Conservation (phyloP, 2,888 invertebrate species). For the Epiblema foenella region DNA sequence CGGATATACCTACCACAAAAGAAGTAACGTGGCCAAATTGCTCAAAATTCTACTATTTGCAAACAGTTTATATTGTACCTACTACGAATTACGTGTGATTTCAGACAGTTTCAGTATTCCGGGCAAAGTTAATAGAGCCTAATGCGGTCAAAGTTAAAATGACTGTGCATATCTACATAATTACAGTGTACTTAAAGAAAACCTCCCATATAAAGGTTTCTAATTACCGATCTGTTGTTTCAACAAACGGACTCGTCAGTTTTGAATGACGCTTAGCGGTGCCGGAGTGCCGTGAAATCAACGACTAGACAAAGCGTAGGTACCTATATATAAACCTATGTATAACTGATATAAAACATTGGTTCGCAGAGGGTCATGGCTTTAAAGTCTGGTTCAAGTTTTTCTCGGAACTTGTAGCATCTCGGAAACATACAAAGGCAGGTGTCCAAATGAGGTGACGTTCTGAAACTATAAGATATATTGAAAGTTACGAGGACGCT, state of each 20-base stretch:
- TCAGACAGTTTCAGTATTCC: no score
- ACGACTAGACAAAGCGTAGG: constrained; percentile 9
- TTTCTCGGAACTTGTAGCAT: no score
- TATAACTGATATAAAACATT: constrained; percentile 5
- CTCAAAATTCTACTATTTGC: no score
- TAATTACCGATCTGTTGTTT: constrained; percentile 15
- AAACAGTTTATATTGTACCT: no score
- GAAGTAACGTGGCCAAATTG: no score
- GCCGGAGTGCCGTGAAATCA: constrained; percentile 14
- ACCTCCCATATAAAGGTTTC: constrained; percentile 7
- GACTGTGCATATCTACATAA: background rate
- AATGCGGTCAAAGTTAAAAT: constrained; percentile 12
- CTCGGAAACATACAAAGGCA: no score
- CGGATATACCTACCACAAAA: no score
- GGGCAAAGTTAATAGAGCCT: background rate
- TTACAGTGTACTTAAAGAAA: constrained; percentile 7
- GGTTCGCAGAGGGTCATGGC: background rate
- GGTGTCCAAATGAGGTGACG: no score
- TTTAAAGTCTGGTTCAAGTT: background rate
- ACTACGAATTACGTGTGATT: no score
- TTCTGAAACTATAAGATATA: no score
- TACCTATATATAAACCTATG: no score
- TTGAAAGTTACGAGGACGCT: no score
- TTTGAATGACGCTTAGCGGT: constrained; percentile 23
- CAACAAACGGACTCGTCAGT: constrained; percentile 18